Percentiles rank a stretch among this genome's conserved stretches.
phyloP scores from a whole-genome alignment of 1,140 invertebrate species.

The Vanessa tameamea region DNA sequence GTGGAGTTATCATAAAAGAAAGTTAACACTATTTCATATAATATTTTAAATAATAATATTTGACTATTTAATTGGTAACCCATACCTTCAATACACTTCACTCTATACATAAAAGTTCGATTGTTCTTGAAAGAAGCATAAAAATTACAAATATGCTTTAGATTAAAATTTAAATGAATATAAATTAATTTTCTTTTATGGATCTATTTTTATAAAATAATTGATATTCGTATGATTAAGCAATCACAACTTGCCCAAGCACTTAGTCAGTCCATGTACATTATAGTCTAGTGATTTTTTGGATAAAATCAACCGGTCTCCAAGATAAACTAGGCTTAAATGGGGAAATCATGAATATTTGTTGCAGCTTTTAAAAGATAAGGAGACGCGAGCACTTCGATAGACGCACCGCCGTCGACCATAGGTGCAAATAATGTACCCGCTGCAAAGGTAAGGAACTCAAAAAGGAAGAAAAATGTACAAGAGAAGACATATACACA shows the following conservation, averaged over 20 bases:
- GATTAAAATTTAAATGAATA: no score
- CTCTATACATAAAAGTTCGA: no score
- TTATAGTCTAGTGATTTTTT: conserved; percentile 58
- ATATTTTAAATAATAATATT: neutral
- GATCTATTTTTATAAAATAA: no score
- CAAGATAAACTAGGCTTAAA: conserved; percentile 62
- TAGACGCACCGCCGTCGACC: conserved; percentile 56
- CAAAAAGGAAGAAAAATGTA: conserved; percentile 31
- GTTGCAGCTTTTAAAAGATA: conserved; percentile 77
- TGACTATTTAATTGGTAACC: neutral
- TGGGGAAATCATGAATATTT: conserved; percentile 80
- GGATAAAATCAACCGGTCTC: conserved; percentile 45
- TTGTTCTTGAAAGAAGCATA: no score
- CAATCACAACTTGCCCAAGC: conserved; percentile 3
- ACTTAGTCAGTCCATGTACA: conserved; percentile 1
- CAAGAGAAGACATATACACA: neutral
- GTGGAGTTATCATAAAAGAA: neutral
- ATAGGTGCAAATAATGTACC: conserved; percentile 57
- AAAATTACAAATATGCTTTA: no score
- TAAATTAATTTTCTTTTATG: no score
- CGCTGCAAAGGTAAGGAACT: conserved; percentile 65
- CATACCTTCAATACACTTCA: neutral
- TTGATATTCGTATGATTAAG: neutral
- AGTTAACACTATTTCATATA: conserved; percentile 6
- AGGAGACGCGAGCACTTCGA: conserved; percentile 64